Conservation (phyloP, 2,113 vertebrate species). For the Coregonus clupeaformis region DNA sequence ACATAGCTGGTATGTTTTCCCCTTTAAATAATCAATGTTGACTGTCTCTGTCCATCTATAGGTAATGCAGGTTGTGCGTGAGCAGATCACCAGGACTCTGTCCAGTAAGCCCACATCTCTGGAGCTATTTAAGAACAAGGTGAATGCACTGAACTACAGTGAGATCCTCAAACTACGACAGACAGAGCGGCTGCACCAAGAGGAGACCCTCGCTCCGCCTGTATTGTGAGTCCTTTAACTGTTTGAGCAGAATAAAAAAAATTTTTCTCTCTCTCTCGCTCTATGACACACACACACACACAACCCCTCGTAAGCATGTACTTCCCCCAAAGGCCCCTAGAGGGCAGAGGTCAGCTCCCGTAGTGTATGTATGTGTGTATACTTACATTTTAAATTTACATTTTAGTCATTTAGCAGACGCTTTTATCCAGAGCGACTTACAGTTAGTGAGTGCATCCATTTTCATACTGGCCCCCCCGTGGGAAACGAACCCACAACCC, state of each 20-base stretch:
- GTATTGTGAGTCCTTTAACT: conserved; percentile 82
- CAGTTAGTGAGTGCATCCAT: too few relatives aligned
- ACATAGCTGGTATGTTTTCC: too few relatives aligned
- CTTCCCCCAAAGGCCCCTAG: background rate
- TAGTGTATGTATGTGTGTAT: background rate
- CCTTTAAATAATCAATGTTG: background rate
- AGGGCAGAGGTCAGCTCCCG: background rate
- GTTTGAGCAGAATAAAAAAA: too few relatives aligned
- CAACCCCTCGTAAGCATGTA: background rate
- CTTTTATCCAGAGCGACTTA: too few relatives aligned
- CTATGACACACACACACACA: background rate
- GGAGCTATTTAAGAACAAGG: conserved; percentile 93
- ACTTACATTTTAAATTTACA: too few relatives aligned
- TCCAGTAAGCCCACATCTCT: conserved; percentile 88
- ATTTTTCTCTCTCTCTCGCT: too few relatives aligned
- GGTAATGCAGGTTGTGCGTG: conserved; percentile 98
- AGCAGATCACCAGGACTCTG: conserved; percentile 93
- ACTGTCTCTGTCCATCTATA: conserved; percentile 41
- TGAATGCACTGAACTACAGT: conserved; percentile 88
- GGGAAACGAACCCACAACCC: too few relatives aligned
- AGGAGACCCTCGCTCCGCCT: conserved; percentile 88
- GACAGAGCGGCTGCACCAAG: conserved; percentile 92
- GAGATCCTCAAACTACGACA: conserved; percentile 95
- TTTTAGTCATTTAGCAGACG: too few relatives aligned
- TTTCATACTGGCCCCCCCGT: too few relatives aligned